phyloP scores from a whole-genome alignment of 2,888 invertebrate genomes.

The Aquatica leii region DNA sequence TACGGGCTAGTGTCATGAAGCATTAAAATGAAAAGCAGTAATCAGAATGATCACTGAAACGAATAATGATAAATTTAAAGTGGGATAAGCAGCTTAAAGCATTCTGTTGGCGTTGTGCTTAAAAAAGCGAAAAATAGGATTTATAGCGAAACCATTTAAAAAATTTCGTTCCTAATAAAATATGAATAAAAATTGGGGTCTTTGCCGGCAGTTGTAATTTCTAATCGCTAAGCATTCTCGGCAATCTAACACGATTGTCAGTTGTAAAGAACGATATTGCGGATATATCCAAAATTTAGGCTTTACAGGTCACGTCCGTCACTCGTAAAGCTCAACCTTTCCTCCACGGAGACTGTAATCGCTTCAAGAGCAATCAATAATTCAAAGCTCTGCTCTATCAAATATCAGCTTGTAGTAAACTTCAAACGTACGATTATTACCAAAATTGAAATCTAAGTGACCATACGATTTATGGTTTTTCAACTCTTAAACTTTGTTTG shows the following conservation, averaged over 20 bases:
- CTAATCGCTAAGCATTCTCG: conserved; percentile 23
- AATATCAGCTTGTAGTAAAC: conserved; percentile 32
- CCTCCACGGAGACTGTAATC: conserved; percentile 35
- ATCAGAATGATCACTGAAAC: neutral
- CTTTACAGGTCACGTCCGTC: conserved; percentile 41
- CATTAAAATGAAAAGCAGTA: neutral
- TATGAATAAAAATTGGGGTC: neutral
- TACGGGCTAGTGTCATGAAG: neutral
- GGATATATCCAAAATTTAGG: conserved; percentile 30
- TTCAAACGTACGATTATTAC: conserved; percentile 32
- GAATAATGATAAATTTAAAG: neutral
- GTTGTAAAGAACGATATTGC: conserved; percentile 29
- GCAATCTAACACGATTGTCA: conserved; percentile 31
- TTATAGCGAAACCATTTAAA: neutral
- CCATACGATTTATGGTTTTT: conserved; percentile 24
- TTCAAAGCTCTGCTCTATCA: conserved; percentile 42
- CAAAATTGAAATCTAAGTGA: conserved; percentile 34
- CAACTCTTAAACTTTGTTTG: neutral
- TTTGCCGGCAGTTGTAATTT: neutral
- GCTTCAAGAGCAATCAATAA: conserved; percentile 46
- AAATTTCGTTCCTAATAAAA: neutral
- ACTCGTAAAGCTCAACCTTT: conserved; percentile 35
- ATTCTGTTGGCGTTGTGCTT: conserved; percentile 5
- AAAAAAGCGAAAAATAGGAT: conserved; percentile 7
- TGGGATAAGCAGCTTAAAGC: conserved; percentile 7